Evolutionary conservation across 2,113 vertebrate species (phyloP).

Genomic region (Dissostichus mawsoni): DNA sequence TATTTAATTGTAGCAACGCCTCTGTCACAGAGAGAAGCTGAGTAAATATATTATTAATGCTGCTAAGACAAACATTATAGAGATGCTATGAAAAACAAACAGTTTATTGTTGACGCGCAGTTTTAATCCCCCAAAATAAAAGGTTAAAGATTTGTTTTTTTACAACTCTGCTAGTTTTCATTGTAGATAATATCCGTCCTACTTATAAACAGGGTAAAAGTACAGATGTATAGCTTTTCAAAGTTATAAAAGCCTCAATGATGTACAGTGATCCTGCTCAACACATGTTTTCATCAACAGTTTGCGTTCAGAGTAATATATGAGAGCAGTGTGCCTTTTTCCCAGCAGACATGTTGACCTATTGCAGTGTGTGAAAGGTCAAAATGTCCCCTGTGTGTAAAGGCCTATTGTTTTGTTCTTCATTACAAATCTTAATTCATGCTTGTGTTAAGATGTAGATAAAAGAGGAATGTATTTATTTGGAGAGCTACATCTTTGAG

Average conservation of each 20-base stretch:
- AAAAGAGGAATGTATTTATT: conserved; percentile 25
- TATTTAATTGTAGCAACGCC: conserved; percentile 32
- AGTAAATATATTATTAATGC: conserved; percentile 20
- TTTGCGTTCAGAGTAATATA: conserved; percentile 26
- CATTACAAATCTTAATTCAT: conserved; percentile 4
- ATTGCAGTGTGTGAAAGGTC: conserved; percentile 3
- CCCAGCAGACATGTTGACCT: not conserved
- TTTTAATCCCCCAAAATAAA: not conserved
- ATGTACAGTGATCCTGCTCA: not conserved
- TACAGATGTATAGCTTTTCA: not conserved
- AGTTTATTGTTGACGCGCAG: not conserved
- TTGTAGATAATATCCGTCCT: conserved; percentile 31
- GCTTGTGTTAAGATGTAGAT: not conserved
- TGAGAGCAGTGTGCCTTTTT: not conserved
- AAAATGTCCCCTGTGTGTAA: conserved; percentile 3
- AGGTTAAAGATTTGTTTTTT: not conserved
- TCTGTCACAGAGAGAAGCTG: not conserved
- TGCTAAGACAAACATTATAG: conserved; percentile 27
- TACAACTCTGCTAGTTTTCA: not conserved
- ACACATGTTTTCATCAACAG: not conserved
- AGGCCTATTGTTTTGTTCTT: not conserved
- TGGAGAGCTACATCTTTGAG: conserved; percentile 12
- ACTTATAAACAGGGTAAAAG: conserved; percentile 17
- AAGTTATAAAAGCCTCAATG: not conserved
- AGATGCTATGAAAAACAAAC: not conserved